These are phyloP conservation scores for Phylloscopus trochiloides DNA, from an alignment of 2,113 vertebrate genomes.

Conservation along the genomic window DNA sequence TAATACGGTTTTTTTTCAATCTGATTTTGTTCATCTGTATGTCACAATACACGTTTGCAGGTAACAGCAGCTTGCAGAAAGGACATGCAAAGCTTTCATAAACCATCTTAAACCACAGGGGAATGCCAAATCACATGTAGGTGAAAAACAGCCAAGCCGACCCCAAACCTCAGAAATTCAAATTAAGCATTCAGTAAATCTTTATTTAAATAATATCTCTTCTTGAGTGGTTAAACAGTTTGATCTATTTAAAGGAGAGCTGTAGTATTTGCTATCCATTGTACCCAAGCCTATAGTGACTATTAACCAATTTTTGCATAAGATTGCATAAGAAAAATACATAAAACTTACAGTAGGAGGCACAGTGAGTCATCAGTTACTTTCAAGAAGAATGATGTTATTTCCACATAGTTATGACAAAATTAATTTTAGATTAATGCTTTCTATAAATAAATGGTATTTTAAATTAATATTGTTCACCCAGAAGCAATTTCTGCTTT, in stretches of 20 bases:
- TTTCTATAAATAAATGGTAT: not conserved
- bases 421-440: not conserved
- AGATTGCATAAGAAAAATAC: not conserved
- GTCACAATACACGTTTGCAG: not conserved
- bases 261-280: not conserved
- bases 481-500: not conserved
- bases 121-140: not conserved
- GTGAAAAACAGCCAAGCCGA: not conserved
- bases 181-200: not conserved
- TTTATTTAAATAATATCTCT: not conserved
- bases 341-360: not conserved
- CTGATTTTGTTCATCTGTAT: not conserved
- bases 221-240: not conserved
- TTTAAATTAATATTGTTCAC: not conserved
- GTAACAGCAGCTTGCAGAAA: not conserved
- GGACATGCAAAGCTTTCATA: not conserved
- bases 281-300: not conserved
- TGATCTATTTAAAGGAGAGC: not conserved
- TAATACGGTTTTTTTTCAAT: not conserved
- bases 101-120: not conserved
- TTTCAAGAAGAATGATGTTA: not conserved
- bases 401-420: not conserved
- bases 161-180: not conserved
- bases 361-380: not conserved
- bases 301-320: not conserved